Evolutionary conservation across 2,888 invertebrate species (phyloP).

Genomic region (Eugnorisma glareosa): DNA sequence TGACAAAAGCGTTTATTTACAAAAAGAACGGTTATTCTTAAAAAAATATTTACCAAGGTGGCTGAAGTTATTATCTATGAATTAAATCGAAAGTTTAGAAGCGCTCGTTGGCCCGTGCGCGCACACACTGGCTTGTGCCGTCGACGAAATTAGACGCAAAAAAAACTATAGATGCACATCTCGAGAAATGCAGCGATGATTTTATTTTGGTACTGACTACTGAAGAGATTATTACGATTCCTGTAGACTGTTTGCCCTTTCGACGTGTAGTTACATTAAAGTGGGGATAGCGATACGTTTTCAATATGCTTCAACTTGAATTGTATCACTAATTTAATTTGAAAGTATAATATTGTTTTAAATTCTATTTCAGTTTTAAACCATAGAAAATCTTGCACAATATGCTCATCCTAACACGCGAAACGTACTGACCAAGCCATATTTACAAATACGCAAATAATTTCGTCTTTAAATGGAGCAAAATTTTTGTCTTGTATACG

Average conservation of each 20-base stretch:
- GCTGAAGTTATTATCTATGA: conserved; percentile 68
- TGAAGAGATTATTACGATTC: conserved; percentile 67
- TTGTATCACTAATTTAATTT: not conserved
- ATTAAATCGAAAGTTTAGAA: conserved; percentile 73
- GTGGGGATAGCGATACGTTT: conserved; percentile 12
- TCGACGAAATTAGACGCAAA: conserved; percentile 88
- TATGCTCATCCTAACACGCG: not conserved
- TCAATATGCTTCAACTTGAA: not conserved
- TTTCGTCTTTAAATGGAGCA: not conserved
- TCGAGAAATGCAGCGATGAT: conserved; percentile 86
- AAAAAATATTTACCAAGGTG: conserved; percentile 79
- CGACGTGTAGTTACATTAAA: conserved; percentile 22
- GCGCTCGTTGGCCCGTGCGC: conserved; percentile 83
- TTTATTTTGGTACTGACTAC: conserved; percentile 82
- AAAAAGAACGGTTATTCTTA: conserved; percentile 49
- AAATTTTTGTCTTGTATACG: not conserved
- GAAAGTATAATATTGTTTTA: not conserved
- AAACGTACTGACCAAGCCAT: not conserved
- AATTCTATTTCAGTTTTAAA: not conserved
- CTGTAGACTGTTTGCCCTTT: conserved; percentile 49
- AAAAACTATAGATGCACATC: conserved; percentile 83
- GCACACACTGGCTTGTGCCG: conserved; percentile 87
- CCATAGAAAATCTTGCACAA: not conserved
- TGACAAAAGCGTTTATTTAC: conserved; percentile 67
- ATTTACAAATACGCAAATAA: conserved; percentile 14